A percentile compares a stretch with the other conserved stretches of the same genome.
Evolutionary conservation across 2,888 invertebrate genomes (phyloP).

Genomic region (Himalopsyche tibetana): DNA sequence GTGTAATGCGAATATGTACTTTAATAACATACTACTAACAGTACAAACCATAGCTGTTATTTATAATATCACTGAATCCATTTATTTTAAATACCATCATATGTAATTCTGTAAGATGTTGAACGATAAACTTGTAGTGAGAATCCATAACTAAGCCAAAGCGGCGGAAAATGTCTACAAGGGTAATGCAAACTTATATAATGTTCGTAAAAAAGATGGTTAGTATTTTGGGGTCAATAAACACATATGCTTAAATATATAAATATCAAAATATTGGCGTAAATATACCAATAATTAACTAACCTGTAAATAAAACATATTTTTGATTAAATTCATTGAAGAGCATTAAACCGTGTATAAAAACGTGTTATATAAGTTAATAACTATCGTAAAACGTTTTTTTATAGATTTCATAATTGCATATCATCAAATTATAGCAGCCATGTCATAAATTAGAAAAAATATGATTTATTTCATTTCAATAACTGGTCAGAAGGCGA

Average conservation of each 20-base stretch:
- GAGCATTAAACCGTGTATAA: not conserved
- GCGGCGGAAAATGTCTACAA: too few relatives aligned
- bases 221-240: not conserved
- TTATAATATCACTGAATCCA: too few relatives aligned
- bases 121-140: too few relatives aligned
- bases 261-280: not conserved
- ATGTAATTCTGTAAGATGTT: too few relatives aligned
- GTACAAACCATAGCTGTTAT: too few relatives aligned
- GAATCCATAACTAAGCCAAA: too few relatives aligned
- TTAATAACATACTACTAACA: too few relatives aligned
- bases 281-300: not conserved
- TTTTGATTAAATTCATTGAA: not conserved
- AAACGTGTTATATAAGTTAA: not conserved
- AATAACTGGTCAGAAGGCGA: not conserved
- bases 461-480: not conserved
- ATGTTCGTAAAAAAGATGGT: too few relatives aligned
- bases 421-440: conserved; percentile 9
- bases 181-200: too few relatives aligned
- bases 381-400: not conserved
- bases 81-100: too few relatives aligned
- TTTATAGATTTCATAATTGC: conserved; percentile 8
- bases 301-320: not conserved
- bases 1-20: too few relatives aligned
- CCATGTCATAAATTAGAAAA: not conserved
- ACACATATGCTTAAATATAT: not conserved